A percentile compares a stretch with the other conserved stretches of the same genome.
These are phyloP conservation scores for Pristionchus arcanus DNA, from an alignment of 2,888 invertebrate genomes.

Conservation along the genomic window DNA sequence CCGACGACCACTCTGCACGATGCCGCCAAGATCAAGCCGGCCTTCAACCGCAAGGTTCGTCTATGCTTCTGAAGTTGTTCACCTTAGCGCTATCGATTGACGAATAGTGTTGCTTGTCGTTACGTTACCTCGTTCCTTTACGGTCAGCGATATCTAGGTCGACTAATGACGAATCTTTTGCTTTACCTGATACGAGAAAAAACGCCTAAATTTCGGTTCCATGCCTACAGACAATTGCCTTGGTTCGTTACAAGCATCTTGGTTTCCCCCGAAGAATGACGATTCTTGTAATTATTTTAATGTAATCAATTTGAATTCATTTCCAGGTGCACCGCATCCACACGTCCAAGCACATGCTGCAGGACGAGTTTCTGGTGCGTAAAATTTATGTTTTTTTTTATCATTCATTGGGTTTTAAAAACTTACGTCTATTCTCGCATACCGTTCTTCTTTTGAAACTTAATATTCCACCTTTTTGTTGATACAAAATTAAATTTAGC, in stretches of 20 bases:
- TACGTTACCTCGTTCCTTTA: no score
- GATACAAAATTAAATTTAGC: neutral
- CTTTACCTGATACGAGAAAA: no score
- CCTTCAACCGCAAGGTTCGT: conserved; percentile 30
- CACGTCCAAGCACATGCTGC: conserved; percentile 65
- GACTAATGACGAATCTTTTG: no score
- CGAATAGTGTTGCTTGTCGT: no score
- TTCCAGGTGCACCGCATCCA: conserved; percentile 46
- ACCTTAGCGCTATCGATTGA: no score
- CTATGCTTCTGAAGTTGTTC: neutral
- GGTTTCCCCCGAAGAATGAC: no score
- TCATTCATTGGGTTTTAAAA: neutral
- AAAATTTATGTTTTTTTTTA: no score
- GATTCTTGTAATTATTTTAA: no score
- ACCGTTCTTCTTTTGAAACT: neutral
- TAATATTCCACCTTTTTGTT: neutral
- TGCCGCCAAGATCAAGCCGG: conserved; percentile 41
- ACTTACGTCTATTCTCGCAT: neutral
- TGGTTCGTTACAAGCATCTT: no score
- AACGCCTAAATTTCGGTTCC: no score
- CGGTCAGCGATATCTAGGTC: no score
- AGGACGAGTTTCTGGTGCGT: conserved; percentile 68
- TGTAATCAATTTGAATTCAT: neutral
- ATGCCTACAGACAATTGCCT: no score
- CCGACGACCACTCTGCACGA: conserved; percentile 27